Percentiles rank a stretch among this genome's conserved stretches.
These are phyloP conservation scores for Ectemnius continuus DNA, from an alignment of 2,888 invertebrate species.

Conservation along the genomic window DNA sequence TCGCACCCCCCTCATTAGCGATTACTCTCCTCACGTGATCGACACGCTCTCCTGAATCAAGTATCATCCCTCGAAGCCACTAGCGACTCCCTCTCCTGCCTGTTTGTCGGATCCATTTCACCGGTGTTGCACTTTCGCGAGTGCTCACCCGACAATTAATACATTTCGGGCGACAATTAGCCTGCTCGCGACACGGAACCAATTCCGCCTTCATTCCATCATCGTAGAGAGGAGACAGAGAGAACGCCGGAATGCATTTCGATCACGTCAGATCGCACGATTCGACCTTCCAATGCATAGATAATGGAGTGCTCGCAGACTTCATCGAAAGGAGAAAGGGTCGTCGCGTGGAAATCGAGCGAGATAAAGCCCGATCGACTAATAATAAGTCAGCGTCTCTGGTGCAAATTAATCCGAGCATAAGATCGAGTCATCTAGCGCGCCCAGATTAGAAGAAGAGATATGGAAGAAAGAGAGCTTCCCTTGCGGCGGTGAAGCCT, in stretches of 20 bases:
- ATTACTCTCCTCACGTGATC: constrained; percentile 14
- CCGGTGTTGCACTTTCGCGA: background rate
- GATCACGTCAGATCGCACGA: background rate
- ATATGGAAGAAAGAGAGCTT: too few relatives aligned
- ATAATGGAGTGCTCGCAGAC: constrained; percentile 2
- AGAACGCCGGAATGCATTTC: background rate
- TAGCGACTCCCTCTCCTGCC: background rate
- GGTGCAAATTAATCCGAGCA: background rate
- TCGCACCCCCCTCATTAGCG: background rate
- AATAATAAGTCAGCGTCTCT: background rate
- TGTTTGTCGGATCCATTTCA: background rate
- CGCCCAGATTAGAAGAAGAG: background rate
- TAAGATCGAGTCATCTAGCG: background rate
- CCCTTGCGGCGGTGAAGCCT: background rate
- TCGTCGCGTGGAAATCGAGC: background rate
- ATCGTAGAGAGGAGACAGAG: background rate
- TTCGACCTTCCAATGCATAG: constrained; percentile 4
- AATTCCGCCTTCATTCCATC: background rate
- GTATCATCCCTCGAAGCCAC: background rate
- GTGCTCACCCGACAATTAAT: background rate
- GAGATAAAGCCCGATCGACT: background rate
- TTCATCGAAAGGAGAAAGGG: background rate
- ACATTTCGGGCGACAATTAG: background rate
- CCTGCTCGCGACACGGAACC: background rate
- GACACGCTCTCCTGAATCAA: background rate